Evolutionary conservation across 2,888 invertebrate species (phyloP).

Genomic region (Idaea aversata): DNA sequence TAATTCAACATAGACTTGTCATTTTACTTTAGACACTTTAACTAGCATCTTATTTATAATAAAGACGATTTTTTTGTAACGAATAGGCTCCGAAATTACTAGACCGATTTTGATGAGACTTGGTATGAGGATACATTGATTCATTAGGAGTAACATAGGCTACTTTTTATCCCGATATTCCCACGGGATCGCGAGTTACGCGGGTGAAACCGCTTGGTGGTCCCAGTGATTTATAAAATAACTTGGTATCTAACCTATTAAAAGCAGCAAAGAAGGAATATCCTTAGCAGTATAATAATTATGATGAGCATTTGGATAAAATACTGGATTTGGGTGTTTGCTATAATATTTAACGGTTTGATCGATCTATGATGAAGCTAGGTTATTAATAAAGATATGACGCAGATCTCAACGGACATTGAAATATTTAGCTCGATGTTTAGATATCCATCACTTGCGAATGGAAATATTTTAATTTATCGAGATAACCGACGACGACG

Average conservation of each 20-base stretch:
- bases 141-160: too few species aligned
- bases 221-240: too few species aligned
- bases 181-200: too few species aligned
- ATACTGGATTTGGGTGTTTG: neutral
- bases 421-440: slow-evolving; percentile 38
- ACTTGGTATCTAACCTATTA: neutral
- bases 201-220: too few species aligned
- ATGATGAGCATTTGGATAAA: neutral
- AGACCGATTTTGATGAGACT: neutral
- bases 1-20: neutral
- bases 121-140: too few species aligned
- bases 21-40: neutral
- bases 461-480: slow-evolving; percentile 70
- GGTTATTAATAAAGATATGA: slow-evolving; percentile 12
- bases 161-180: too few species aligned
- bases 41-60: neutral
- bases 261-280: neutral
- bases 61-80: neutral
- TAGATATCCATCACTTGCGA: slow-evolving; percentile 49
- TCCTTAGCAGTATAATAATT: neutral
- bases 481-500: slow-evolving; percentile 61
- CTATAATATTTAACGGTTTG: slow-evolving; percentile 3
- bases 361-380: slow-evolving; percentile 7
- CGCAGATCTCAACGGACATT: slow-evolving; percentile 34
- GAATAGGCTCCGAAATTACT: too few species aligned